Conservation (phyloP, 2,113 vertebrate species). For the Eptesicus fuscus region DNA sequence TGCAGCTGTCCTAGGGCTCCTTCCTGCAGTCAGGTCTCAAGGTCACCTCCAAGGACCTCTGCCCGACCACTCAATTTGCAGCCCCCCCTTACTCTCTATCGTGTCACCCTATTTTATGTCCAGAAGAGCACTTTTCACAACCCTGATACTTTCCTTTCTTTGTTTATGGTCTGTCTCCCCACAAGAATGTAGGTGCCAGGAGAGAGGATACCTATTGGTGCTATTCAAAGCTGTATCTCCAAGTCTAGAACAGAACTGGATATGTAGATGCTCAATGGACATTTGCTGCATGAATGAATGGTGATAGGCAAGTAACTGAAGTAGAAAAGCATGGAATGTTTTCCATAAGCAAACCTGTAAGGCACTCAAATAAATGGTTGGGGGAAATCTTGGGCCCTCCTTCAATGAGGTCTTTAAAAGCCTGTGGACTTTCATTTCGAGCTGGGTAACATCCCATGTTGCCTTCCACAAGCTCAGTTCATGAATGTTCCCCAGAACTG, state of each 20-base stretch:
- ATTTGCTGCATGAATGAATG: not conserved
- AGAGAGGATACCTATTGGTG: not conserved
- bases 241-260: not conserved
- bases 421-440: not conserved
- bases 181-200: not conserved
- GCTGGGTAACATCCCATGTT: not conserved
- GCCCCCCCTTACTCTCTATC: not conserved
- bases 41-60: not conserved
- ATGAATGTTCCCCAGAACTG: not conserved
- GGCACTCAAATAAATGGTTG: not conserved
- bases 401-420: not conserved
- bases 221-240: not conserved
- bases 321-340: not conserved
- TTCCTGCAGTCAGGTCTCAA: not conserved
- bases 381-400: too few relatives aligned
- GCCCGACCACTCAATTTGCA: not conserved
- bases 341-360: not conserved
- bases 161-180: not conserved
- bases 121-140: not conserved
- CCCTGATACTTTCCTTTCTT: not conserved
- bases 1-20: not conserved
- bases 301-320: not conserved
- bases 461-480: not conserved
- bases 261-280: not conserved
- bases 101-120: not conserved